These are phyloP conservation scores for Rhinophrynus dorsalis DNA, from an alignment of 2,797 vertebrate species.

Conservation along the genomic window DNA sequence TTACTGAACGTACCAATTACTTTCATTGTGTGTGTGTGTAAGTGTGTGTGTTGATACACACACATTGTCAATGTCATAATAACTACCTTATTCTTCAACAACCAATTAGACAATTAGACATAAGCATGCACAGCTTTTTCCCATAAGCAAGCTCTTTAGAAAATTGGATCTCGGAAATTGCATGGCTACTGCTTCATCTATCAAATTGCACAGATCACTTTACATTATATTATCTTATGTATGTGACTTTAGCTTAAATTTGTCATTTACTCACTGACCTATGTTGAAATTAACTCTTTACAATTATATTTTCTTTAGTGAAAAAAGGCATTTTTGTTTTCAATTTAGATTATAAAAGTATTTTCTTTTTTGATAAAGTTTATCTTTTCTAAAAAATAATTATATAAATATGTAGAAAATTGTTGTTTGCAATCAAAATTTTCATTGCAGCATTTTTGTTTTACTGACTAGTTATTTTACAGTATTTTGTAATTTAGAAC, in stretches of 20 bases:
- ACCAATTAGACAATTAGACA: constrained; percentile 59
- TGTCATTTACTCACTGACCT: constrained; percentile 19
- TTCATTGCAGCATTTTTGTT: too few species aligned
- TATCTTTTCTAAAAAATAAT: too few species aligned
- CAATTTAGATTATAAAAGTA: too few species aligned
- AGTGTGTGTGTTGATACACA: background rate
- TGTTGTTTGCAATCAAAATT: too few species aligned
- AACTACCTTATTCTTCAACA: constrained; percentile 56
- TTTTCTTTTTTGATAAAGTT: too few species aligned
- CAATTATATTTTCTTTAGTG: background rate
- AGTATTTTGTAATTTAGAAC: too few species aligned
- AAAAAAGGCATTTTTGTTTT: too few species aligned
- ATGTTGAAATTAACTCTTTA: background rate
- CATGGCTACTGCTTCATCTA: constrained; percentile 37
- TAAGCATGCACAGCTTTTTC: constrained; percentile 61
- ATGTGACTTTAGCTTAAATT: constrained; percentile 15
- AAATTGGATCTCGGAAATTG: constrained; percentile 58
- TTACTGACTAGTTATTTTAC: too few species aligned
- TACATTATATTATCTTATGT: constrained; percentile 36
- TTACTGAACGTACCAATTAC: background rate
- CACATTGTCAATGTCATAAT: constrained; percentile 30
- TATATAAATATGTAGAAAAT: too few species aligned
- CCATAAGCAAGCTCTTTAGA: constrained; percentile 61
- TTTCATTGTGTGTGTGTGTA: background rate
- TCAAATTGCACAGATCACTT: constrained; percentile 37